These are phyloP conservation scores for Dendrolimus pini DNA, from an alignment of 2,888 invertebrate genomes.

Conservation along the genomic window DNA sequence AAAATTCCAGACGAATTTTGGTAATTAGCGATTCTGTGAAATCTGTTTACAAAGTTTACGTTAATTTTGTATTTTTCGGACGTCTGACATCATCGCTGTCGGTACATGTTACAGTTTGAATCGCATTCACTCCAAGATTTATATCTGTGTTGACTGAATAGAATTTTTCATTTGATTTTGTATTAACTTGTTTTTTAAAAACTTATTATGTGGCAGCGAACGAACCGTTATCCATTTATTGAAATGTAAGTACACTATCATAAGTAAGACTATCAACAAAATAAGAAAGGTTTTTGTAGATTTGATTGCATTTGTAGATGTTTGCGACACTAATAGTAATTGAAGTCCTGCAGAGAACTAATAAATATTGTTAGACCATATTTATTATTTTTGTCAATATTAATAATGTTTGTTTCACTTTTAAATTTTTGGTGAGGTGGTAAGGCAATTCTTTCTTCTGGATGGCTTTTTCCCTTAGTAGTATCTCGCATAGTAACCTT, in stretches of 20 bases:
- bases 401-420: no score
- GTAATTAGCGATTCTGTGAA: slow-evolving; percentile 34
- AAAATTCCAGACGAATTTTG: slow-evolving; percentile 21
- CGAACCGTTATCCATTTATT: slow-evolving; percentile 10
- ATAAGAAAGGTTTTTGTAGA: no score
- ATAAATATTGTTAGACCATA: no score
- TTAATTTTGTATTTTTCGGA: slow-evolving; percentile 45
- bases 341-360: no score
- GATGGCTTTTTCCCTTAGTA: no score
- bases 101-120: slow-evolving; percentile 47
- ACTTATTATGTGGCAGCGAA: not conserved
- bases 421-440: no score
- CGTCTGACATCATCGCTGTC: slow-evolving; percentile 49
- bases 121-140: slow-evolving; percentile 29
- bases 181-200: not conserved
- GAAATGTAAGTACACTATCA: slow-evolving; percentile 7
- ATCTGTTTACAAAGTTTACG: slow-evolving; percentile 32
- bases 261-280: no score
- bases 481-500: no score
- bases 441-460: no score
- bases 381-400: no score
- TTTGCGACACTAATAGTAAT: no score
- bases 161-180: not conserved
- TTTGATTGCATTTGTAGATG: no score
- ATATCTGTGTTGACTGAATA: not conserved